Percentiles rank a stretch among this genome's conserved stretches.
Evolutionary conservation across 2,113 vertebrate species (phyloP).

Genomic region (Solenodon paradoxus): DNA sequence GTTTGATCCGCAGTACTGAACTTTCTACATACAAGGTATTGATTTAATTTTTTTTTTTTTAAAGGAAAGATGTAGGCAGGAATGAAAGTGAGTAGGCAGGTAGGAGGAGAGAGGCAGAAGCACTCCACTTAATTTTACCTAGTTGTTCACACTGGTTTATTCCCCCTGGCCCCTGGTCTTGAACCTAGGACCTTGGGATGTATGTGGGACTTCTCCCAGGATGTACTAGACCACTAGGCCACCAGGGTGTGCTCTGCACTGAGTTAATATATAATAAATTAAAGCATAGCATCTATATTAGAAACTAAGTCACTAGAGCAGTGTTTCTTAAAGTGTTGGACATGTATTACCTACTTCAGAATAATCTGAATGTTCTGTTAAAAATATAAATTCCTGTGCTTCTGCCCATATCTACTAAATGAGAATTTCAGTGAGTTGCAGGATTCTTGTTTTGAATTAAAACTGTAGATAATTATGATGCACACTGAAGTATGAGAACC

Average conservation of each 20-base stretch:
- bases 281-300: neutral
- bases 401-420: neutral
- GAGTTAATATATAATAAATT: neutral
- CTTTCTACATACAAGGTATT: neutral
- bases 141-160: too few relatives aligned
- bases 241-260: too few relatives aligned
- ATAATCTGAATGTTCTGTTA: conserved; percentile 1
- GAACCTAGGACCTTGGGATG: too few relatives aligned
- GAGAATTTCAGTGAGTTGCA: neutral
- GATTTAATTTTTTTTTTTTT: too few relatives aligned
- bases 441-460: conserved; percentile 23
- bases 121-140: too few relatives aligned
- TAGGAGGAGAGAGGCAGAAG: too few relatives aligned
- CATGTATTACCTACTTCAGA: neutral
- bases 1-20: conserved; percentile 6
- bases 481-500: neutral
- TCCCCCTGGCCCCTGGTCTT: too few relatives aligned
- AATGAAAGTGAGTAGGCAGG: too few relatives aligned
- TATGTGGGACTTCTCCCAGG: too few relatives aligned
- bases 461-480: neutral
- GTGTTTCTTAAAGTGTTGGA: neutral
- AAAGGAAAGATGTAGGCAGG: too few relatives aligned
- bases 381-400: neutral
- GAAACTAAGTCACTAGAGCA: neutral
- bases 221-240: too few relatives aligned